Evolutionary conservation across 2,888 invertebrate species (phyloP), one percentile per base, ranked within the genome.

Genomic region (Invenusta paracnida): DNA sequence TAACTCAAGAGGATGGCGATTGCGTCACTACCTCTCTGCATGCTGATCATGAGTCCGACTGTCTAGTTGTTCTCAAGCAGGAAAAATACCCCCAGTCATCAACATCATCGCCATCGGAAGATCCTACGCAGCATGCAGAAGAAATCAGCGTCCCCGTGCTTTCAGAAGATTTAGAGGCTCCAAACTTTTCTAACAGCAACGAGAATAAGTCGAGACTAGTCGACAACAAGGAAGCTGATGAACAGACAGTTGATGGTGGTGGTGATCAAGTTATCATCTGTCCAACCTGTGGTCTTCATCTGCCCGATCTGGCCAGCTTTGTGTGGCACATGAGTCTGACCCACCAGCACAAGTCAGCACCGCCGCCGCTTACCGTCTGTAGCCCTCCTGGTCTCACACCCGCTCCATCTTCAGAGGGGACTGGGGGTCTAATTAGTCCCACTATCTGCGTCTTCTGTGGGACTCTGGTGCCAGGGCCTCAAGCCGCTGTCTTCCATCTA

Each of bases 401-500:
- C 5, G 73, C 73, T 2, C 11, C 73, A 23, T n/a, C 73, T 2
- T 17, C 48, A 5, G 48, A 48, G 48, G 23, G 11, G 2, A 5
- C 73, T 5, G 13, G 11, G 2, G 25, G 2, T 5, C 73, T 73
- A 30, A n/a, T 83, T 1, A 1, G 17, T 0, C 83, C 83, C 17
- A 48, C 83, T 0, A 83, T 83, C 29, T 83, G 83, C 27, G 83
- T 30, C 23, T 83, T 83, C 83, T 83, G 83, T 11, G 83, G 83
- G n/a, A 30, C 2, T 27, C 30, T 83, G 23, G 83, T 66, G 23
- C 31, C 83, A n/a, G 66, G 66, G 17, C 83, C 31, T 0, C 31
- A 66, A 25, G 83, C 25, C 17, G 83, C 83, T 0, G 29, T 83
- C 28, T 83, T 48, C 13, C 83, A 83, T 11, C 30, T 83, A 30